Evolutionary conservation across 2,888 invertebrate species (phyloP).

Genomic region (Idaea straminata): DNA sequence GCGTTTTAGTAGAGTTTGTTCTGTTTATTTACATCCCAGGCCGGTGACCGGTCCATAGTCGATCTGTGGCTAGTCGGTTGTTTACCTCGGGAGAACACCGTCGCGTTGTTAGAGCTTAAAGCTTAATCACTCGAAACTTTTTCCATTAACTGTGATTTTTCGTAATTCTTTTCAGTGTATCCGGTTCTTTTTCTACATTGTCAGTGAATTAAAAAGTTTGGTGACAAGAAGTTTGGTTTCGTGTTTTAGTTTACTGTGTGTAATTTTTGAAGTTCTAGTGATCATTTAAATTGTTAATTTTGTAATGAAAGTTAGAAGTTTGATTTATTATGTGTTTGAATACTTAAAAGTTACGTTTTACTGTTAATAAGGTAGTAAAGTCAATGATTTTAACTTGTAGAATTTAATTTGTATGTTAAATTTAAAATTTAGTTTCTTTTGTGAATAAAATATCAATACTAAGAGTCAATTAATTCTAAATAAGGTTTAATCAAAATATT

Average conservation of each 20-base stretch:
- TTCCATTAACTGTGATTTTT: neutral
- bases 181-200: neutral
- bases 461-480: neutral
- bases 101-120: neutral
- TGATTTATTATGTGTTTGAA: neutral
- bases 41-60: neutral
- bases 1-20: neutral
- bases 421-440: neutral
- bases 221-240: neutral
- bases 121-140: neutral
- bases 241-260: neutral
- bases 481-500: neutral
- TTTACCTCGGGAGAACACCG: neutral
- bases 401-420: constrained; percentile 1
- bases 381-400: neutral
- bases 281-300: neutral
- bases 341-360: neutral
- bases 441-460: neutral
- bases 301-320: neutral
- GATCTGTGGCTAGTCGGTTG: neutral
- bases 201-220: neutral
- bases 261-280: neutral
- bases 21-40: neutral
- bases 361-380: neutral
- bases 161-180: neutral